Evolutionary conservation across 2,888 invertebrate genomes (phyloP).

Genomic region (Caenorhabditis becei): DNA sequence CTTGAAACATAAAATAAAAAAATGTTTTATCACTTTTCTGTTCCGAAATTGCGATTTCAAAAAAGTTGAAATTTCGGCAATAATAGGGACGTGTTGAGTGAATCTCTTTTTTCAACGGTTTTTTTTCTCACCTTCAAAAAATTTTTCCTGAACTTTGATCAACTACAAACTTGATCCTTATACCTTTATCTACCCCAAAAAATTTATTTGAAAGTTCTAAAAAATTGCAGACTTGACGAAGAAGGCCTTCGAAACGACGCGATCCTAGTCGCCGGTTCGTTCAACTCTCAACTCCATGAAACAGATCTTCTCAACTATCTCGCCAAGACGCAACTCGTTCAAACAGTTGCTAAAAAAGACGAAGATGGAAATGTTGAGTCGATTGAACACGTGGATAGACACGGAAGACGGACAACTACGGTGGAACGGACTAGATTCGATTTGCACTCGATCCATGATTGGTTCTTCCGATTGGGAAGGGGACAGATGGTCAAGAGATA

Average conservation of each 20-base stretch:
- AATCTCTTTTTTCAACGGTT: too few species aligned
- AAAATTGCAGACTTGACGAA: conserved; percentile 67
- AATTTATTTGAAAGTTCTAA: too few species aligned
- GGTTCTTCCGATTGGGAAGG: conserved; percentile 74
- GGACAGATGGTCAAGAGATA: conserved; percentile 75
- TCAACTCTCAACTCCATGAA: conserved; percentile 74
- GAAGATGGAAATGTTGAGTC: conserved; percentile 68
- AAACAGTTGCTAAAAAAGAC: conserved; percentile 68
- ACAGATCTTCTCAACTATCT: conserved; percentile 71
- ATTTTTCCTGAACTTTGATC: too few species aligned
- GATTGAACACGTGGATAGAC: conserved; percentile 72
- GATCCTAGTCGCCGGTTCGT: conserved; percentile 73
- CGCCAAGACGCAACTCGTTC: conserved; percentile 67
- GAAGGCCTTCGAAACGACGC: conserved; percentile 74
- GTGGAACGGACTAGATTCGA: conserved; percentile 73
- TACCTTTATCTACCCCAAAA: too few species aligned
- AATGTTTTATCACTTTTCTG: too few species aligned
- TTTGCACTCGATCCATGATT: conserved; percentile 75
- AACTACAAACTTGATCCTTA: too few species aligned
- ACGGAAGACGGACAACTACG: conserved; percentile 71
- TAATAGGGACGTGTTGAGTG: too few species aligned
- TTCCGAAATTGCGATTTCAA: too few species aligned
- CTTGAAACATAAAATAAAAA: too few species aligned
- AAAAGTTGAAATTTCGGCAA: too few species aligned
- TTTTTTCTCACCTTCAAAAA: too few species aligned